A percentile compares a stretch with the other conserved stretches of the same genome.
Evolutionary conservation across 2,797 vertebrate genomes (phyloP).

Genomic region (Lepilemur septentrionalis): DNA sequence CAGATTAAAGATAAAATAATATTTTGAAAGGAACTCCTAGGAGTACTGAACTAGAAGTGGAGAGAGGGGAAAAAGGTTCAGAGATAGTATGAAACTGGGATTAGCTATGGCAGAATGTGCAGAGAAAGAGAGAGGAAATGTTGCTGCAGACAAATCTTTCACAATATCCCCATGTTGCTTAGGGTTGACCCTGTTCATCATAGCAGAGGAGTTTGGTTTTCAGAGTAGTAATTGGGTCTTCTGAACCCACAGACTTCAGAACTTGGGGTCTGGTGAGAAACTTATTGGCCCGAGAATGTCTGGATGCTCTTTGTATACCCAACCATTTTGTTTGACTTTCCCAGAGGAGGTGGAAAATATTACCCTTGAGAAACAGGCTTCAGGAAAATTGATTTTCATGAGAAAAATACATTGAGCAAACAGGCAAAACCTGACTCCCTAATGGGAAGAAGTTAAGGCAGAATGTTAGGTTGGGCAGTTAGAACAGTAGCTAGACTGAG

Average conservation of each 20-base stretch:
- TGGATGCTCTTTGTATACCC: background rate
- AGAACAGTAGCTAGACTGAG: background rate
- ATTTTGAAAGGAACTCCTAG: background rate
- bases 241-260: conserved; percentile 37
- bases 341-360: background rate
- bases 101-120: background rate
- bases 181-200: background rate
- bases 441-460: conserved; percentile 47
- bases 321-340: conserved; percentile 55
- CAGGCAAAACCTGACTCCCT: conserved; percentile 25
- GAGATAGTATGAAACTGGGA: background rate
- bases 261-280: background rate
- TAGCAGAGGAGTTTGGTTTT: background rate
- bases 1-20: conserved; percentile 8
- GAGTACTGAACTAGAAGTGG: background rate
- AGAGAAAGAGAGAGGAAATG: conserved; percentile 2
- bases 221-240: background rate
- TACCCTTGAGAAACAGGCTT: conserved; percentile 39
- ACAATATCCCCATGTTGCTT: background rate
- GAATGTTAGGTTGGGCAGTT: conserved; percentile 48
- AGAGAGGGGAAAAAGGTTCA: background rate
- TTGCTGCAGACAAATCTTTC: background rate
- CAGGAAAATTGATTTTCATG: conserved; percentile 64
- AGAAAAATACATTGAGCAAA: conserved; percentile 45
- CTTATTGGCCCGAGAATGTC: background rate